Evolutionary conservation across 2,113 vertebrate genomes (phyloP).

Genomic region (human (Homo sapiens)): DNA sequence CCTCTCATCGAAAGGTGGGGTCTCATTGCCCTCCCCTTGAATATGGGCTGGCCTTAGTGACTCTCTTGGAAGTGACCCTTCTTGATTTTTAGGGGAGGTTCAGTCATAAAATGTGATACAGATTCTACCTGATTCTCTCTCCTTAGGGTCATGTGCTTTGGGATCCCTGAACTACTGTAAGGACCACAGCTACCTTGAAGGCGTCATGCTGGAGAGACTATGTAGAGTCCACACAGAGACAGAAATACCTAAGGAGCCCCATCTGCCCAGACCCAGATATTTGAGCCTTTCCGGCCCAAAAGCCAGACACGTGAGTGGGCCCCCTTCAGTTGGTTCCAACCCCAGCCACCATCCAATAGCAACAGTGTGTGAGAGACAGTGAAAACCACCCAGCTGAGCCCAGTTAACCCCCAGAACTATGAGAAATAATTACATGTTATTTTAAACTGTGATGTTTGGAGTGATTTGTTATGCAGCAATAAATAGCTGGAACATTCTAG

Average conservation of each 20-base stretch:
- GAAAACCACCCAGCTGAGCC: neutral
- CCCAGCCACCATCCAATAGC: neutral
- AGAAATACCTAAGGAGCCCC: neutral
- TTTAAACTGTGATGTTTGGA: neutral
- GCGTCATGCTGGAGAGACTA: neutral
- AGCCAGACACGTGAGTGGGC: accelerated
- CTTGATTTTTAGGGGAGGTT: neutral
- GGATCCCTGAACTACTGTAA: neutral
- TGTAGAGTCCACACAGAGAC: neutral
- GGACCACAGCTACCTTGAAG: neutral
- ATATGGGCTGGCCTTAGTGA: neutral
- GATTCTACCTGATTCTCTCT: neutral
- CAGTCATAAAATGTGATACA: too few relatives aligned
- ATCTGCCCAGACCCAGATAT: neutral
- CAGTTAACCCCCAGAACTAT: neutral
- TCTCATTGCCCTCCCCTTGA: neutral
- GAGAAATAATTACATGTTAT: neutral
- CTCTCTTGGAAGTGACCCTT: neutral
- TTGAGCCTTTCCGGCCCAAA: neutral
- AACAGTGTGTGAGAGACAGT: neutral
- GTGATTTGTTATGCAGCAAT: neutral
- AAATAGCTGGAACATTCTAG: neutral
- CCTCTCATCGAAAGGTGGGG: neutral
- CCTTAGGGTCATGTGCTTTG: neutral
- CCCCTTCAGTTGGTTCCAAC: neutral